A percentile compares a stretch with the other conserved stretches of the same genome.
Evolutionary conservation across 2,888 invertebrate species (phyloP).

Genomic region (Idaea biselata): DNA sequence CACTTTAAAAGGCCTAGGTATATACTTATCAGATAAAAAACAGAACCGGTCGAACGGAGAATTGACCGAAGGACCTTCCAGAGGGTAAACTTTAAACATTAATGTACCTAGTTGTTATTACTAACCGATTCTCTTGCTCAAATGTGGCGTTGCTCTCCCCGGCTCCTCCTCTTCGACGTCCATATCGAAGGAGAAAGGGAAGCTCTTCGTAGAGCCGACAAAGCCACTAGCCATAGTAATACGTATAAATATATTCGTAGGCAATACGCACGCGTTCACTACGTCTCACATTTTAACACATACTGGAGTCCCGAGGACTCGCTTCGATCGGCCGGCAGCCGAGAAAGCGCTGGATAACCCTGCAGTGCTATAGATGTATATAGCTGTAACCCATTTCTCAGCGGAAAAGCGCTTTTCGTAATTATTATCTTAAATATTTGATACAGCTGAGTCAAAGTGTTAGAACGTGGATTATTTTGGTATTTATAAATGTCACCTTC

Average conservation of each 20-base stretch:
- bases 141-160: conserved; percentile 53
- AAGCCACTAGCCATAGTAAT: conserved; percentile 63
- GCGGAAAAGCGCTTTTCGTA: conserved; percentile 5
- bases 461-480: conserved; percentile 15
- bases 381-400: conserved; percentile 12
- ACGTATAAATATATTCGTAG: neutral
- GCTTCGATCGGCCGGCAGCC: conserved; percentile 24
- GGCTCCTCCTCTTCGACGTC: conserved; percentile 67
- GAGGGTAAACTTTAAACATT: conserved; percentile 29
- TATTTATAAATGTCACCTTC: conserved; percentile 5
- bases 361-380: conserved; percentile 15
- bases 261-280: conserved; percentile 18
- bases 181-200: conserved; percentile 75
- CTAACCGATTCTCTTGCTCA: conserved; percentile 66
- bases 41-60: conserved; percentile 1
- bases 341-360: conserved; percentile 34
- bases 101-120: conserved; percentile 17
- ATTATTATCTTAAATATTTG: conserved; percentile 1
- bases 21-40: too few species aligned
- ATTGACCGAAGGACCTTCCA: conserved; percentile 9
- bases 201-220: conserved; percentile 74
- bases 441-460: conserved; percentile 20
- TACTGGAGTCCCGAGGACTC: conserved; percentile 11
- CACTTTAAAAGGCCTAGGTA: too few species aligned
- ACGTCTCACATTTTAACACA: neutral